Evolutionary conservation across 1,140 invertebrate species (phyloP).

Genomic region (Zaprionus vittiger): DNA sequence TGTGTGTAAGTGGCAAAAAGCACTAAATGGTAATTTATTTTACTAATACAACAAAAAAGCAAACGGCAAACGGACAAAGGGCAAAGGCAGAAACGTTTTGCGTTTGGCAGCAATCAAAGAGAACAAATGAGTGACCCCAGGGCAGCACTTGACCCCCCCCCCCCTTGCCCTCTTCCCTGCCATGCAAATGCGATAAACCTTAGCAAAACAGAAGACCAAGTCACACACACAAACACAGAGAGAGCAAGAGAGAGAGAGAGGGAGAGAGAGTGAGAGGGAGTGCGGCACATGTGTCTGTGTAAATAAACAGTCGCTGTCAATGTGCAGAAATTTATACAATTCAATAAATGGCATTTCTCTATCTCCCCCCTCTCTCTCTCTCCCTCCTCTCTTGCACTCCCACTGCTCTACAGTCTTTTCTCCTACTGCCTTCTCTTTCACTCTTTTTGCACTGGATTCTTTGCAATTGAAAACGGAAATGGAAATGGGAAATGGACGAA

Average conservation of each 20-base stretch:
- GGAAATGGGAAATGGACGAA: slow-evolving; percentile 53
- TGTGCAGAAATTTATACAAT: slow-evolving; percentile 83
- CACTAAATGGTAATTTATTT: slow-evolving; percentile 83
- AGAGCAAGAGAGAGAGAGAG: background rate
- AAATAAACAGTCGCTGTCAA: slow-evolving; percentile 80
- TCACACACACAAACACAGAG: slow-evolving; percentile 34
- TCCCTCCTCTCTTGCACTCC: slow-evolving; percentile 9
- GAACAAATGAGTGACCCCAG: slow-evolving; percentile 82
- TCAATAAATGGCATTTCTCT: slow-evolving; percentile 82
- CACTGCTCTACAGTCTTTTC: background rate
- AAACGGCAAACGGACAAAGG: slow-evolving; percentile 30
- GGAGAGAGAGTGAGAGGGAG: background rate
- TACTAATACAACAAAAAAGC: slow-evolving; percentile 81
- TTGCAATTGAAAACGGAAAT: slow-evolving; percentile 80
- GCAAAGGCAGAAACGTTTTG: slow-evolving; percentile 71
- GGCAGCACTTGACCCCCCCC: slow-evolving; percentile 67
- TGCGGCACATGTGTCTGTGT: slow-evolving; percentile 51
- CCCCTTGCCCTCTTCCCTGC: slow-evolving; percentile 21
- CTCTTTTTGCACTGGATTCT: slow-evolving; percentile 41
- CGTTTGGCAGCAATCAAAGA: slow-evolving; percentile 70
- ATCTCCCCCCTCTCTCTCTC: slow-evolving; percentile 20
- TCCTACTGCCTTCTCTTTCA: slow-evolving; percentile 1
- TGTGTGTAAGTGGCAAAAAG: slow-evolving; percentile 73
- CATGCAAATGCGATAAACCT: slow-evolving; percentile 81
- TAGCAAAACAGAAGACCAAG: slow-evolving; percentile 62